A percentile compares a stretch with the other conserved stretches of the same genome.
phyloP scores from a whole-genome alignment of 2,888 invertebrate species.

The Chymomyza procnemis region DNA sequence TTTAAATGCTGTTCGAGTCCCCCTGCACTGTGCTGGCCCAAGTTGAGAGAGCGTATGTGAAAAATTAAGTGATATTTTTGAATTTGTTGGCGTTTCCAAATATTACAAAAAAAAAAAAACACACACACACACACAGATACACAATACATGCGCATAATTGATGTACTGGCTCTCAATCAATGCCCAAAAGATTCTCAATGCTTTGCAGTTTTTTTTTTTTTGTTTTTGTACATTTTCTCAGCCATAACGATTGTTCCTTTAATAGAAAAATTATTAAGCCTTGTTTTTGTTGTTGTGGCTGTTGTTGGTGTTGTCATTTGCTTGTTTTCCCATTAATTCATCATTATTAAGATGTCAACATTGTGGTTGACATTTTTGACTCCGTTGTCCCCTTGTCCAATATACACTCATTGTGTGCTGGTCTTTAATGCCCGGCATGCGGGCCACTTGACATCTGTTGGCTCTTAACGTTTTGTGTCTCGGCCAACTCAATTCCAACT shows the following conservation, averaged over 20 bases:
- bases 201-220: conserved; percentile 27
- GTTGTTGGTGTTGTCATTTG: conserved; percentile 42
- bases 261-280: conserved; percentile 66
- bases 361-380: conserved; percentile 72
- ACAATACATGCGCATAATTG: conserved; percentile 48
- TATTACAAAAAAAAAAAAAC: no score
- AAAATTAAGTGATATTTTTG: conserved; percentile 71
- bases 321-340: conserved; percentile 76
- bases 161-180: conserved; percentile 68
- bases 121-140: background rate
- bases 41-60: conserved; percentile 47
- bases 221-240: no score
- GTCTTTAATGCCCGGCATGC: conserved; percentile 41
- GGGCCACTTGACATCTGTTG: conserved; percentile 71
- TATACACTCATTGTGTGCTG: conserved; percentile 12
- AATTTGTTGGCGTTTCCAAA: conserved; percentile 60
- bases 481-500: background rate
- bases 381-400: conserved; percentile 15
- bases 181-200: conserved; percentile 50
- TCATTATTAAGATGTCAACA: conserved; percentile 77
- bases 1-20: background rate
- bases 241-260: conserved; percentile 29
- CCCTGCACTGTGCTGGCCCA: conserved; percentile 6
- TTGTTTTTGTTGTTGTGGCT: conserved; percentile 29
- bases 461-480: conserved; percentile 1